Evolutionary conservation across 2,888 invertebrate species (phyloP).

Genomic region (Polyploca ridens): DNA sequence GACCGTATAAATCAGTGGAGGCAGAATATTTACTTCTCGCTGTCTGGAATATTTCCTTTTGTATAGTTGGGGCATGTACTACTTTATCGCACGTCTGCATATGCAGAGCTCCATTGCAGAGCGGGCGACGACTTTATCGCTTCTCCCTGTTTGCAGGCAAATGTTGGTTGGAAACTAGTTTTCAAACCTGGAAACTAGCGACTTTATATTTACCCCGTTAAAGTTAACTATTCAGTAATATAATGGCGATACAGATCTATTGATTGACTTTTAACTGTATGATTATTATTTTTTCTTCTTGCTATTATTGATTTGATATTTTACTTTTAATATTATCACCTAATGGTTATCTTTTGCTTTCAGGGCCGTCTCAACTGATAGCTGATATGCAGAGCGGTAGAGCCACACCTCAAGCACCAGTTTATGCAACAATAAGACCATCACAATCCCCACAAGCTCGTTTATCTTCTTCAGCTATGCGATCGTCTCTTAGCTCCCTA

Average conservation of each 20-base stretch:
- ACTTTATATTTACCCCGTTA: constrained; percentile 35
- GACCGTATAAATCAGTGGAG: constrained; percentile 42
- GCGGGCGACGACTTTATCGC: constrained; percentile 56
- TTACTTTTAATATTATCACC: constrained; percentile 34
- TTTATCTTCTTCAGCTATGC: constrained; percentile 52
- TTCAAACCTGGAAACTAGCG: constrained; percentile 28
- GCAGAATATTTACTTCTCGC: constrained; percentile 38
- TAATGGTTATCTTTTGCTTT: constrained; percentile 45
- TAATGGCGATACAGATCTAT: constrained; percentile 21
- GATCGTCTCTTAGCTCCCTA: constrained; percentile 63
- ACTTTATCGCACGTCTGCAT: constrained; percentile 61
- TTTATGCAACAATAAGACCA: constrained; percentile 75
- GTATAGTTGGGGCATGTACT: constrained; percentile 48
- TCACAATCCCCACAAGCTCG: constrained; percentile 60
- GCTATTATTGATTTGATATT: too few relatives aligned
- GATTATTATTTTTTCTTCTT: constrained; percentile 31
- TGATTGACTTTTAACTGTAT: constrained; percentile 17
- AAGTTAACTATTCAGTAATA: constrained; percentile 36
- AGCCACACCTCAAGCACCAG: constrained; percentile 74
- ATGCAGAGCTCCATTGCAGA: constrained; percentile 48
- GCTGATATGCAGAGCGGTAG: constrained; percentile 60
- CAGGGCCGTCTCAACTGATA: constrained; percentile 79
- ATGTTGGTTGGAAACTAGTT: constrained; percentile 44
- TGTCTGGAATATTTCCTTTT: constrained; percentile 56
- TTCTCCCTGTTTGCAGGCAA: constrained; percentile 49